These are phyloP conservation scores for Drosophila mauritiana DNA, from an alignment of 1,140 invertebrate genomes.

Conservation along the genomic window DNA sequence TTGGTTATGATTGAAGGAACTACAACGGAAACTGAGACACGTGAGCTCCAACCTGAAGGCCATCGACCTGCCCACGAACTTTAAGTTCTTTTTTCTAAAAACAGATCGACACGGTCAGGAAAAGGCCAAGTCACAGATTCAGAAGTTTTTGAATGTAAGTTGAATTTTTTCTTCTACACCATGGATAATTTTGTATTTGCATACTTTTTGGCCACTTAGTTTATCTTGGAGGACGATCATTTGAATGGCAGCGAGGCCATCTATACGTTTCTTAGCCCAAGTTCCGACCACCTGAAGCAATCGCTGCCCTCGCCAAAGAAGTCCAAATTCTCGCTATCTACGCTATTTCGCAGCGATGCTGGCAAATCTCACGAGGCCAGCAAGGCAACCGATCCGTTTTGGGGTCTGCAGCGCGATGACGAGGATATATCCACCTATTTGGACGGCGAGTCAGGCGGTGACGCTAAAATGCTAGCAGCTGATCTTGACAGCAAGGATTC, in stretches of 20 bases:
- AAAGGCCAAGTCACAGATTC: slow-evolving; percentile 92
- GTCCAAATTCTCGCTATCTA: slow-evolving; percentile 92
- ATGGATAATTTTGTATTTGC: neutral
- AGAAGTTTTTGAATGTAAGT: slow-evolving; percentile 93
- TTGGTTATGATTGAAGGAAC: slow-evolving; percentile 86
- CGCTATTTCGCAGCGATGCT: slow-evolving; percentile 92
- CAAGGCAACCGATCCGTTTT: slow-evolving; percentile 77
- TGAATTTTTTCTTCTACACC: too few relatives aligned
- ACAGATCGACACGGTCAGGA: slow-evolving; percentile 91
- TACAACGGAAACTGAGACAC: slow-evolving; percentile 93
- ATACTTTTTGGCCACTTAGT: slow-evolving; percentile 85
- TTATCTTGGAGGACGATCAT: slow-evolving; percentile 93
- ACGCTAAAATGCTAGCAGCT: slow-evolving; percentile 85
- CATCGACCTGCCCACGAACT: slow-evolving; percentile 91
- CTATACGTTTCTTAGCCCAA: slow-evolving; percentile 95
- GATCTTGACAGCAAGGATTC: slow-evolving; percentile 90
- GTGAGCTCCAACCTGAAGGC: slow-evolving; percentile 92
- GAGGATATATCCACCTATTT: slow-evolving; percentile 90
- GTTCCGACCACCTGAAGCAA: slow-evolving; percentile 94
- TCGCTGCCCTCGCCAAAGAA: slow-evolving; percentile 91
- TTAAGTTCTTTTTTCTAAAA: slow-evolving; percentile 92
- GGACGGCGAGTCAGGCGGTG: slow-evolving; percentile 86
- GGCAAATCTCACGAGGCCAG: slow-evolving; percentile 66
- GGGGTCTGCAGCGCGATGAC: slow-evolving; percentile 86
- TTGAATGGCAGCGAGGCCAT: slow-evolving; percentile 95